Conservation (phyloP, 2,113 vertebrate genomes). For the Centrocercus urophasianus region DNA sequence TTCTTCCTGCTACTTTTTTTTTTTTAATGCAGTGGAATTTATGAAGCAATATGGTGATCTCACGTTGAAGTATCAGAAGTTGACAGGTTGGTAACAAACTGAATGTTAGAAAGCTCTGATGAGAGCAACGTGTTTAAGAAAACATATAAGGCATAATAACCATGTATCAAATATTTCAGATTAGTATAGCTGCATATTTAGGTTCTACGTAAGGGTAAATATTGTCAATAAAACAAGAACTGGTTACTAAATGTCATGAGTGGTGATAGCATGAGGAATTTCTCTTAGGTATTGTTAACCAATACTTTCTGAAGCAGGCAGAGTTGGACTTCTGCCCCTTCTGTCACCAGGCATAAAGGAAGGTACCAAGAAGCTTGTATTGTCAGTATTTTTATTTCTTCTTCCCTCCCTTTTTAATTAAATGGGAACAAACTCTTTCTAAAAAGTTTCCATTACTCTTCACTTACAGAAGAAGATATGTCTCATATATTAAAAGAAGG, state of each 20-base stretch:
- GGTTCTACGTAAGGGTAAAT: neutral
- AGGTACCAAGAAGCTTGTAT: neutral
- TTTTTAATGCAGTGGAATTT: conserved; percentile 36
- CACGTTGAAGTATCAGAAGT: conserved; percentile 46
- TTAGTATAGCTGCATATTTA: conserved; percentile 44
- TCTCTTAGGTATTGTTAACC: neutral
- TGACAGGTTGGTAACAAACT: conserved; percentile 52
- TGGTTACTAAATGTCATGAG: neutral
- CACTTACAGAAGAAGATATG: neutral
- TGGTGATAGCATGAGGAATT: conserved; percentile 1
- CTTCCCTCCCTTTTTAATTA: neutral
- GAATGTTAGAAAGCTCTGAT: conserved; percentile 39
- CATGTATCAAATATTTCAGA: conserved; percentile 48
- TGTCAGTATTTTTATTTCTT: neutral
- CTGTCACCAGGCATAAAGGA: neutral
- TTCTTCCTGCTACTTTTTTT: neutral
- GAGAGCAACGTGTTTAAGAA: conserved; percentile 44
- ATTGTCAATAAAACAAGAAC: conserved; percentile 28
- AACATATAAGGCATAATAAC: conserved; percentile 26
- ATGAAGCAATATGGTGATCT: conserved; percentile 28
- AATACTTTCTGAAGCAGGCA: neutral
- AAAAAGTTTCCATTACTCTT: neutral
- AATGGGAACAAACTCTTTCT: neutral
- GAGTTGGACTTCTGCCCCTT: neutral
- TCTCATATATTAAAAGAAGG: neutral